Percentiles rank a stretch among this genome's conserved stretches.
phyloP scores from a whole-genome alignment of 2,888 invertebrate species.

The Mythimna ferrago region DNA sequence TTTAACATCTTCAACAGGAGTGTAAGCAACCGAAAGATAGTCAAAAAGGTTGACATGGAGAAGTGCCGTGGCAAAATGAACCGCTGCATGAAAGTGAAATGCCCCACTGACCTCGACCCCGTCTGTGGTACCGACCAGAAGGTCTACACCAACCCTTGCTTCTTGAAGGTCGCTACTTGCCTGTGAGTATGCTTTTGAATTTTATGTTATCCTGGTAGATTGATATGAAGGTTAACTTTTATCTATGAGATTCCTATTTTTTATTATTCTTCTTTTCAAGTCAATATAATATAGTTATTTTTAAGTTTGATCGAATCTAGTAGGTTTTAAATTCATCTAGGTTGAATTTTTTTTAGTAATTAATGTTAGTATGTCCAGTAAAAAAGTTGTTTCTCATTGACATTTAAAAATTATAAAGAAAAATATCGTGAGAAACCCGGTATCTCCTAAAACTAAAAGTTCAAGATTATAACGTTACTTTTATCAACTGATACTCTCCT shows the following conservation, averaged over 20 bases:
- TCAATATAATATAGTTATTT: not conserved
- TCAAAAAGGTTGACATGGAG: conserved; percentile 94
- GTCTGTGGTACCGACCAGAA: conserved; percentile 97
- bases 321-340: not conserved
- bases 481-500: not conserved
- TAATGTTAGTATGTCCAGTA: too few relatives aligned
- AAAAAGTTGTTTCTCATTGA: not conserved
- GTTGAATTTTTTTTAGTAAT: not conserved
- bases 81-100: conserved; percentile 94
- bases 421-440: not conserved
- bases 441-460: not conserved
- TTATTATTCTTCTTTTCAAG: not conserved
- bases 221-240: not conserved
- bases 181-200: conserved; percentile 90
- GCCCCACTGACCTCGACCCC: conserved; percentile 93
- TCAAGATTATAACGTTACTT: too few relatives aligned
- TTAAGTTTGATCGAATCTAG: not conserved
- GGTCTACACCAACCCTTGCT: conserved; percentile 96
- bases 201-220: conserved; percentile 12
- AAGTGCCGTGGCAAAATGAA: conserved; percentile 94
- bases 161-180: conserved; percentile 95
- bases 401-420: not conserved
- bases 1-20: conserved; percentile 70
- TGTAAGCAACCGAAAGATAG: conserved; percentile 90
- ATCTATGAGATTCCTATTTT: not conserved